Evolutionary conservation across 2,113 vertebrate species (phyloP).

Genomic region (Stercorarius parasiticus): DNA sequence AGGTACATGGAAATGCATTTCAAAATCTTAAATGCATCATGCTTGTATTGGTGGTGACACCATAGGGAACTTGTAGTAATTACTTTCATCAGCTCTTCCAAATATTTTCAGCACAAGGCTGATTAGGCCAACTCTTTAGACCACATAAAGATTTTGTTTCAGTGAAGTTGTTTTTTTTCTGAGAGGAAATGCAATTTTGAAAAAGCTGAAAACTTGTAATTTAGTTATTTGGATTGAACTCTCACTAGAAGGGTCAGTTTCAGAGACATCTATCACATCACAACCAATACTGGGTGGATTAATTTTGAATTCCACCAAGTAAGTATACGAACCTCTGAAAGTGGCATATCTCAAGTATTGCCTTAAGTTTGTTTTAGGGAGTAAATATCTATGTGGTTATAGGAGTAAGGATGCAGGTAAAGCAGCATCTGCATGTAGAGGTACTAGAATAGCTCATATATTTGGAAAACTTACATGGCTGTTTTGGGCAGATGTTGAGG

Average conservation of each 20-base stretch:
- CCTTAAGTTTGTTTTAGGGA: background rate
- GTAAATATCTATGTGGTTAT: background rate
- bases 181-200: background rate
- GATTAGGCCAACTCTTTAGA: background rate
- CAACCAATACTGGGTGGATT: background rate
- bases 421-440: background rate
- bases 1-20: background rate
- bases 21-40: background rate
- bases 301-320: background rate
- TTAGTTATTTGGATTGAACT: background rate
- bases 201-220: background rate
- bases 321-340: background rate
- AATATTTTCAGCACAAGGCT: background rate
- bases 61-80: background rate
- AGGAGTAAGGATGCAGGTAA: background rate
- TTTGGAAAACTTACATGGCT: background rate
- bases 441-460: background rate
- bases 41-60: background rate
- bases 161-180: background rate
- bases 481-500: fast-evolving
- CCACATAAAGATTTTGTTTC: background rate
- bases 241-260: background rate
- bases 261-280: background rate
- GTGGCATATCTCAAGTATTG: background rate
- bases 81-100: background rate